Evolutionary conservation across 2,888 invertebrate species (phyloP).

Genomic region (Leptinotarsa juncta): DNA sequence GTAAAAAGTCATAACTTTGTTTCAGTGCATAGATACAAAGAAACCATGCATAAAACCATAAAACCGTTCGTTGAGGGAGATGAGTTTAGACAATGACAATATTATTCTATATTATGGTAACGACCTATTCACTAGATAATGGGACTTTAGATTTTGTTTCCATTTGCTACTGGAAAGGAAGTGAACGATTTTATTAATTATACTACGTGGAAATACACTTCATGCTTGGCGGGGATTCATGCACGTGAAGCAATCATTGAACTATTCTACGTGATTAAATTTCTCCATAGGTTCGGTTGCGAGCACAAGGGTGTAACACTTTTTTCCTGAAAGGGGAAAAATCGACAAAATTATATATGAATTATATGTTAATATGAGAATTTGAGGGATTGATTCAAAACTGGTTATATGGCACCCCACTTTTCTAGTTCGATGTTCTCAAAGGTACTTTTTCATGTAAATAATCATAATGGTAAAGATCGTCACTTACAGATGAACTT

Average conservation of each 20-base stretch:
- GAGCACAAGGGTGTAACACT: background rate
- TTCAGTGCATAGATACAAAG: background rate
- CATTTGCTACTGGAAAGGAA: conserved; percentile 13
- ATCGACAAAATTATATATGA: background rate
- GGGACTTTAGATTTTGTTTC: background rate
- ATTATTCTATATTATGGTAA: background rate
- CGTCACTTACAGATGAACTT: no score
- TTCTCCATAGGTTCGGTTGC: conserved; percentile 1
- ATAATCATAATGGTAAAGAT: no score
- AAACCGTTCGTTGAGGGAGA: background rate
- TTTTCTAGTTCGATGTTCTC: no score
- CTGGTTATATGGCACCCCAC: no score
- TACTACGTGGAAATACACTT: conserved; percentile 9
- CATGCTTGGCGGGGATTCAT: conserved; percentile 13
- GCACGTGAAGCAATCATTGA: conserved; percentile 15
- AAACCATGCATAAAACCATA: conserved; percentile 1
- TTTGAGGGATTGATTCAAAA: no score
- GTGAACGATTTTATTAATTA: conserved; percentile 14
- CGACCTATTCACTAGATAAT: background rate
- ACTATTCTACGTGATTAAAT: conserved; percentile 12
- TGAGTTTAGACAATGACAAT: conserved; percentile 11
- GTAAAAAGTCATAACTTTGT: background rate
- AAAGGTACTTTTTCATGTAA: no score
- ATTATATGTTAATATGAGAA: no score
- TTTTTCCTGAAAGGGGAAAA: background rate